These are phyloP conservation scores for Nebria ingens DNA, from an alignment of 1,140 invertebrate species.

Conservation along the genomic window DNA sequence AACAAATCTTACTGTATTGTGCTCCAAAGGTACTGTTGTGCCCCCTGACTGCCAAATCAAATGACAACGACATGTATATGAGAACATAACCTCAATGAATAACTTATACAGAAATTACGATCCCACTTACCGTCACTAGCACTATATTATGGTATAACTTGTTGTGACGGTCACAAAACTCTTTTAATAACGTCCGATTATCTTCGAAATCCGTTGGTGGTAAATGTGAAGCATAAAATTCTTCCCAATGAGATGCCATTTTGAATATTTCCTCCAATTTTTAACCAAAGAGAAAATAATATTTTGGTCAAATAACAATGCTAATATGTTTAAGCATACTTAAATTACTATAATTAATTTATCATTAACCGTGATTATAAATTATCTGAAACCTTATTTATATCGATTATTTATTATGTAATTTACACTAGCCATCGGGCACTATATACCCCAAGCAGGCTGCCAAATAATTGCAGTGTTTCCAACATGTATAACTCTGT, in stretches of 20 bases:
- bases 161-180: slow-evolving; percentile 57
- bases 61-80: slow-evolving; percentile 10
- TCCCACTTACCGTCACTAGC: slow-evolving; percentile 60
- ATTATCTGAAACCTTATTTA: too few species aligned
- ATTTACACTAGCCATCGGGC: too few species aligned
- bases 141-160: slow-evolving; percentile 54
- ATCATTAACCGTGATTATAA: too few species aligned
- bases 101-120: slow-evolving; percentile 13
- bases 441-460: too few species aligned
- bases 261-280: too few species aligned
- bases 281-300: too few species aligned
- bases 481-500: too few species aligned
- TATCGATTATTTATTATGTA: too few species aligned
- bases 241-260: slow-evolving; percentile 59
- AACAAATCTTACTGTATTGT: slow-evolving; percentile 93
- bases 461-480: too few species aligned
- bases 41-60: slow-evolving; percentile 75
- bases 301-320: background rate
- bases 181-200: slow-evolving; percentile 53
- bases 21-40: slow-evolving; percentile 91
- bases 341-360: too few species aligned
- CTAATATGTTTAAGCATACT: background rate
- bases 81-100: slow-evolving; percentile 17
- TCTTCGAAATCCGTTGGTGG: slow-evolving; percentile 62
- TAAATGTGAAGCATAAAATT: slow-evolving; percentile 66